A percentile compares a stretch with the other conserved stretches of the same genome.
These are phyloP conservation scores for Aphaenogaster rudis DNA, from an alignment of 1,140 invertebrate genomes.

Conservation along the genomic window DNA sequence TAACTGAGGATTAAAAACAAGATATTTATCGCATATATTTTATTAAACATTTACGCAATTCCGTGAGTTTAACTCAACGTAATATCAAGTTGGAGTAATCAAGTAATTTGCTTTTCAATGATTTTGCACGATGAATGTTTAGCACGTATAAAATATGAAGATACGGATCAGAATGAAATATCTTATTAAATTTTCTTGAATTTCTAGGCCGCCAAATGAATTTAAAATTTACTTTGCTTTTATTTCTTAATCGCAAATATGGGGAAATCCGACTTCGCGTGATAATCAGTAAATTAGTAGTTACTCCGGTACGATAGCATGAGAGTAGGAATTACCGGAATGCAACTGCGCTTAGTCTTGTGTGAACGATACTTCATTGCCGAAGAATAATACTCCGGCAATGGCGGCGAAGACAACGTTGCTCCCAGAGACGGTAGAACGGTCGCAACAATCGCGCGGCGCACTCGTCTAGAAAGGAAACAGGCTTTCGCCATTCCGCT, in stretches of 20 bases:
- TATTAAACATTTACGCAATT: neutral
- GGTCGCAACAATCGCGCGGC: constrained; percentile 55
- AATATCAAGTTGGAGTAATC: neutral
- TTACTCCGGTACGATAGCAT: neutral
- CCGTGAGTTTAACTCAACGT: neutral
- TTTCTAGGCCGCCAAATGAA: neutral
- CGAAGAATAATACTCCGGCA: constrained; percentile 39
- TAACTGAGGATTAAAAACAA: neutral
- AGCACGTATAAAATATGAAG: neutral
- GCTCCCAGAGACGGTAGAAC: constrained; percentile 48
- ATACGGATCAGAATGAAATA: neutral
- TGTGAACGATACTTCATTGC: constrained; percentile 43
- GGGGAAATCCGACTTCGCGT: neutral
- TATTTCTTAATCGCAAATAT: neutral
- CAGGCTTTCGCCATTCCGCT: constrained; percentile 74
- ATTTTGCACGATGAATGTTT: neutral
- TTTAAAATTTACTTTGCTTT: neutral
- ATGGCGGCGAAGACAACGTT: constrained; percentile 47
- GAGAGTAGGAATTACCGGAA: neutral
- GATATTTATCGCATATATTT: neutral
- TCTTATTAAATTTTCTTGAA: neutral
- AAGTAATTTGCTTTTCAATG: neutral
- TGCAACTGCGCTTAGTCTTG: constrained; percentile 7
- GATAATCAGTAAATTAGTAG: neutral
- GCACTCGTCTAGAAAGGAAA: constrained; percentile 76